Percentiles rank a stretch among this genome's conserved stretches.
phyloP scores from a whole-genome alignment of 2,888 invertebrate genomes.

The Phalera bucephala region DNA sequence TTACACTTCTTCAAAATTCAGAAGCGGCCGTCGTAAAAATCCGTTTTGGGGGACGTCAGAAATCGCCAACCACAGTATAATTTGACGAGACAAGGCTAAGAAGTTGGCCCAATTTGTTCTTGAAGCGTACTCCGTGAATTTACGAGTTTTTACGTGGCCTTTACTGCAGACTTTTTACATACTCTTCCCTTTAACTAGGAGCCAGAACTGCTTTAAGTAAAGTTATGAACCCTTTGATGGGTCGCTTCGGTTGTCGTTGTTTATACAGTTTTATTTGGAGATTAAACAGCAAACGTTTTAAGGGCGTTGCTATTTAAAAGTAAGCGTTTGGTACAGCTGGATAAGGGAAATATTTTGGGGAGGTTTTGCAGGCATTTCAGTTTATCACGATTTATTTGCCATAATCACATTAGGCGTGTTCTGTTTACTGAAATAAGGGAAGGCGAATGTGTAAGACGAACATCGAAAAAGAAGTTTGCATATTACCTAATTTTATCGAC shows the following conservation, averaged over 20 bases:
- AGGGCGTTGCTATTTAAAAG: too few species aligned
- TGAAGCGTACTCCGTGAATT: constrained; percentile 38
- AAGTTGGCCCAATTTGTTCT: constrained; percentile 50
- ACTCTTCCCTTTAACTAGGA: constrained; percentile 10
- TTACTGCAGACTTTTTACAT: constrained; percentile 21
- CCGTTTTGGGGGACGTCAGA: constrained; percentile 30
- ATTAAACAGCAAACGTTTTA: neutral
- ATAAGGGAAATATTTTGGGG: too few species aligned
- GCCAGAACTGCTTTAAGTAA: constrained; percentile 17
- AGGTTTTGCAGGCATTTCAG: too few species aligned
- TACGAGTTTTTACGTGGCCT: constrained; percentile 24
- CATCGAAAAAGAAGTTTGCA: too few species aligned
- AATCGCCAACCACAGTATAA: constrained; percentile 41
- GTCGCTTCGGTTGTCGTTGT: constrained; percentile 16
- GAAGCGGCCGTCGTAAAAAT: constrained; percentile 37
- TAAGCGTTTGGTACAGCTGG: too few species aligned
- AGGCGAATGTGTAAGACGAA: too few species aligned
- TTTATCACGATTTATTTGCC: too few species aligned
- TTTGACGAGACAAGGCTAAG: constrained; percentile 53
- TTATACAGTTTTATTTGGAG: constrained; percentile 11
- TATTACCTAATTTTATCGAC: too few species aligned
- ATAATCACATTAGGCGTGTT: too few species aligned
- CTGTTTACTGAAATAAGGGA: too few species aligned
- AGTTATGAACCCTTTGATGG: constrained; percentile 18
- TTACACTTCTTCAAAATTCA: constrained; percentile 37